Evolutionary conservation across 2,797 vertebrate genomes (phyloP), one percentile per base, ranked within the genome.

Genomic region (Pristis pectinata): DNA sequence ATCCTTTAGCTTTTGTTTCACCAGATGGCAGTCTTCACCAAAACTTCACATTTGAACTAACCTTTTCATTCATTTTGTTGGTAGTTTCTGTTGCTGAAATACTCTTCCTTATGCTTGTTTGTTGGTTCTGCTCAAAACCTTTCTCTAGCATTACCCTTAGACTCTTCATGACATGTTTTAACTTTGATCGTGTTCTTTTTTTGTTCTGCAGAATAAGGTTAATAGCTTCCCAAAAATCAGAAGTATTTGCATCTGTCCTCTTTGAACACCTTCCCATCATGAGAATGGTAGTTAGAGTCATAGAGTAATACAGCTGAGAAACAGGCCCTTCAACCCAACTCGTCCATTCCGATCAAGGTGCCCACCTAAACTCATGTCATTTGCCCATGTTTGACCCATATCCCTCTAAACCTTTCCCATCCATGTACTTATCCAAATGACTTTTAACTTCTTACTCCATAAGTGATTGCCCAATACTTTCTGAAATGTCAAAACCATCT

Each of bases 1-100:
- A 79, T 79, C n/a, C 77, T 79, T 79, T 24, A 82, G 22, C 79
- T 24, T 74, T 85, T 85, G 24, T 85, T 85, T 85, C 82, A 85
- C 49, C 44, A 85, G 82, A 24, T 85, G 82, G 82, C 82, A 85
- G 49, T 56, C 2, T 34, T 56, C 53, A 30, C 44, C 10, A 85
- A 56, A 53, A 30, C 34, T 56, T 85, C 53, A 56, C 24, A 85
- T 72, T 72, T 72, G 22, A 85, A 53, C 19, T 53, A 27, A 49
- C 22, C 1, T 72, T 72, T 24, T 27, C 19, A 83, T 83, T 83
- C 1, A 34, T 85, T 85, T 85, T 11, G 27, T 27, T 85, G 56
- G 49, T 56, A 27, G 49, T 85, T 56, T 56, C 49, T 27, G 4
- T 80, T 49, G 44, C 44, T 83, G 74, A 24, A 72, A 34, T 77